A percentile compares a stretch with the other conserved stretches of the same genome.
Evolutionary conservation across 2,888 invertebrate species (phyloP).

Genomic region (Mythimna pallens): DNA sequence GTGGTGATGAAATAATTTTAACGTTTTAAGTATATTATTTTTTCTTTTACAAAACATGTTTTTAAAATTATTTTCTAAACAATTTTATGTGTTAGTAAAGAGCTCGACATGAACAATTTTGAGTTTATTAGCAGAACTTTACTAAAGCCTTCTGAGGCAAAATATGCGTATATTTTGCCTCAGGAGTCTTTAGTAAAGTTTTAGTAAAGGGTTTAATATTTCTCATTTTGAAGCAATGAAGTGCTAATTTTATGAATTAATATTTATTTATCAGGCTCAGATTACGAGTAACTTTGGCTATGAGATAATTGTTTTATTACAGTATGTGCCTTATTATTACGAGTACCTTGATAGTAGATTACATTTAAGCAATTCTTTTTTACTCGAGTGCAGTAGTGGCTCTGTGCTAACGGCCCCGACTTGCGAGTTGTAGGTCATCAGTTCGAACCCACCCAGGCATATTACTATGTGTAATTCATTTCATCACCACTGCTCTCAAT

Average conservation of each 20-base stretch:
- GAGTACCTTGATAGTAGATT: no score
- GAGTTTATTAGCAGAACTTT: constrained; percentile 12
- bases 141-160: constrained; percentile 11
- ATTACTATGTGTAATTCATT: no score
- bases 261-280: neutral
- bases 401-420: no score
- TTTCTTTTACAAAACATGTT: neutral
- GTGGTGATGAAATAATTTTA: no score
- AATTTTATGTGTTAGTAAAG: neutral
- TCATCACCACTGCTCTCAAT: no score
- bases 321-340: no score
- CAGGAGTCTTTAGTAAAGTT: no score
- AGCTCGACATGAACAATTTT: constrained; percentile 18
- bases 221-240: constrained; percentile 25
- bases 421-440: no score
- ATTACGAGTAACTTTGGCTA: neutral
- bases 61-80: no score
- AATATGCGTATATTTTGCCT: neutral
- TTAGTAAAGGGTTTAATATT: constrained; percentile 20
- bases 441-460: no score
- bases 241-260: constrained; percentile 20
- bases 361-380: no score
- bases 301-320: neutral
- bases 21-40: constrained; percentile 32
- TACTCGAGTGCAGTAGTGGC: no score